Conservation (phyloP, 1,140 invertebrate species). For the Neotoxoptera formosana region DNA sequence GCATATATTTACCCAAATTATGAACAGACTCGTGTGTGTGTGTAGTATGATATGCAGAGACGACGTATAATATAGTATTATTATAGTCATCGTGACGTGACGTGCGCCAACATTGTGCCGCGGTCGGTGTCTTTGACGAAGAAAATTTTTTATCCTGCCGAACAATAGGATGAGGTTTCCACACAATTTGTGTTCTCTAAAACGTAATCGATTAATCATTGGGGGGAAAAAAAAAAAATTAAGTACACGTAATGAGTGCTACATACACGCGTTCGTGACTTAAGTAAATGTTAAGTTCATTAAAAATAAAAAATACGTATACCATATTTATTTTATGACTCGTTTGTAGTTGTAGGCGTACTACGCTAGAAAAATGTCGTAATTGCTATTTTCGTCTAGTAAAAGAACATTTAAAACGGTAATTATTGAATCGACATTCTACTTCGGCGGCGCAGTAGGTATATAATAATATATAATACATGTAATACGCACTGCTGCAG, state of each 20-base stretch:
- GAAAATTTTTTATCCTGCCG: background rate
- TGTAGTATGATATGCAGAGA: background rate
- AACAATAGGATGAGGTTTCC: conserved; percentile 5
- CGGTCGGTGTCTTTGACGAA: background rate
- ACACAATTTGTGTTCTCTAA: conserved; percentile 1
- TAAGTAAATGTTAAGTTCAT: background rate
- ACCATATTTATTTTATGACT: conserved; percentile 7
- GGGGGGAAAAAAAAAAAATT: background rate
- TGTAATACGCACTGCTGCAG: background rate
- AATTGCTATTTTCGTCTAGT: conserved; percentile 16
- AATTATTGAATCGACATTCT: background rate
- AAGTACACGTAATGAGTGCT: background rate
- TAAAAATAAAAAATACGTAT: background rate
- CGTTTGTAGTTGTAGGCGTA: background rate
- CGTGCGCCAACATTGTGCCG: background rate
- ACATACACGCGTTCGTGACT: background rate
- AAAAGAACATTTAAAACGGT: conserved; percentile 1
- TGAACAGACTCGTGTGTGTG: background rate
- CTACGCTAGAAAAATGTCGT: background rate
- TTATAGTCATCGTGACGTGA: background rate
- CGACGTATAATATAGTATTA: background rate
- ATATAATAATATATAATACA: background rate
- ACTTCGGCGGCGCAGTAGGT: background rate
- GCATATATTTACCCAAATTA: background rate
- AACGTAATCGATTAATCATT: background rate